These are phyloP conservation scores for Thera obeliscata DNA, from an alignment of 2,888 invertebrate species.

Conservation along the genomic window DNA sequence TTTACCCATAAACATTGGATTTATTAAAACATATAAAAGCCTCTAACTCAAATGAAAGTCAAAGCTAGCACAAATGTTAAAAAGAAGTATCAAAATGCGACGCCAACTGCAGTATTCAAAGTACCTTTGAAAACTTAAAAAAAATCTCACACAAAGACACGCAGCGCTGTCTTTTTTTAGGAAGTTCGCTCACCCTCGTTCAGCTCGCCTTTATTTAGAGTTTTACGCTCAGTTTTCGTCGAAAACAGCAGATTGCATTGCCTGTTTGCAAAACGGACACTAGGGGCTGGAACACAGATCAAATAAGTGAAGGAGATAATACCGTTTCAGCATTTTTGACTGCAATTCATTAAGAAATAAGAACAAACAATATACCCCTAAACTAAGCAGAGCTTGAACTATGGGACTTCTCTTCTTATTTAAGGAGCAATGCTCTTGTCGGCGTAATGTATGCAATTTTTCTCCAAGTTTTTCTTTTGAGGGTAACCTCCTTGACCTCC, in stretches of 20 bases:
- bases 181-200: conserved; percentile 15
- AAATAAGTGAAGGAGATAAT: background rate
- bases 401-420: no score
- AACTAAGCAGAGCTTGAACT: no score
- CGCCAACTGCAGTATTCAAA: conserved; percentile 7
- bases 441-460: no score
- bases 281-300: background rate
- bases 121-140: conserved; percentile 26
- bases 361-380: no score
- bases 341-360: no score
- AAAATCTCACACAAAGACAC: conserved; percentile 20
- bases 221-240: background rate
- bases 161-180: conserved; percentile 16
- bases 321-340: no score
- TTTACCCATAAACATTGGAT: no score
- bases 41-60: no score
- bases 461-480: no score
- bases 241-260: conserved; percentile 14
- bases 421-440: no score
- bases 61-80: background rate
- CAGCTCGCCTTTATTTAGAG: conserved; percentile 9
- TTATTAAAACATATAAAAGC: no score
- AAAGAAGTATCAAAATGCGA: background rate
- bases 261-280: conserved; percentile 9
- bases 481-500: no score